These are phyloP conservation scores for Liparis tanakae DNA, from an alignment of 2,797 vertebrate genomes.

Conservation along the genomic window DNA sequence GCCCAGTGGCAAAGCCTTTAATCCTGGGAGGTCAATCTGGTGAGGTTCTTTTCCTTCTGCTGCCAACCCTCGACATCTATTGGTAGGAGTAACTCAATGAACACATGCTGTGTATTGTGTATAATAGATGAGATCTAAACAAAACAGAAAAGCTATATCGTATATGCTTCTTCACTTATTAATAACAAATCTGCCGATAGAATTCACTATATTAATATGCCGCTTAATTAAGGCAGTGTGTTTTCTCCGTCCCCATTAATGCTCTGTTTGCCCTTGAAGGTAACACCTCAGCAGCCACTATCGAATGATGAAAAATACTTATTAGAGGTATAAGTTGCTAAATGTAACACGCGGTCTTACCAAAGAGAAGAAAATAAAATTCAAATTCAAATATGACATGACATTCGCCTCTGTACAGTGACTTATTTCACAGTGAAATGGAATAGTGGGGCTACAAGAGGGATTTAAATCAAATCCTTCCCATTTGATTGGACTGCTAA, in stretches of 20 bases:
- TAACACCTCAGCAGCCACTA: too few relatives aligned
- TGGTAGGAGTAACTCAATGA: not conserved
- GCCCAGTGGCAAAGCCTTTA: constrained; percentile 9
- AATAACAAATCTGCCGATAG: not conserved
- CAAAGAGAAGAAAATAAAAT: too few relatives aligned
- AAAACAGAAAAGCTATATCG: not conserved
- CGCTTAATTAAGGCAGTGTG: not conserved
- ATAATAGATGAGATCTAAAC: not conserved
- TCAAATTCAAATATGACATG: not conserved
- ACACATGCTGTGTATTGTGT: not conserved
- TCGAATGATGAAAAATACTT: too few relatives aligned
- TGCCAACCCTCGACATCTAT: not conserved
- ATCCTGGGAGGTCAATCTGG: constrained; percentile 17
- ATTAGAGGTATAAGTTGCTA: not conserved
- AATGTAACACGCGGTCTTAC: not conserved
- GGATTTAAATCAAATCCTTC: not conserved
- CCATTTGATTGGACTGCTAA: not conserved
- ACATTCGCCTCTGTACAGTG: not conserved
- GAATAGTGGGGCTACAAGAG: not conserved
- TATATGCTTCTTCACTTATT: not conserved
- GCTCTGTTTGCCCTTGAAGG: too few relatives aligned
- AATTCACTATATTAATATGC: not conserved
- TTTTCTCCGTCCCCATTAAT: too few relatives aligned
- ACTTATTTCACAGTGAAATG: not conserved
- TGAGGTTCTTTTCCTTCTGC: constrained; percentile 1